A percentile compares a stretch with the other conserved stretches of the same genome.
Evolutionary conservation across 2,797 vertebrate species (phyloP).

Genomic region (Sebastes aleutianus): DNA sequence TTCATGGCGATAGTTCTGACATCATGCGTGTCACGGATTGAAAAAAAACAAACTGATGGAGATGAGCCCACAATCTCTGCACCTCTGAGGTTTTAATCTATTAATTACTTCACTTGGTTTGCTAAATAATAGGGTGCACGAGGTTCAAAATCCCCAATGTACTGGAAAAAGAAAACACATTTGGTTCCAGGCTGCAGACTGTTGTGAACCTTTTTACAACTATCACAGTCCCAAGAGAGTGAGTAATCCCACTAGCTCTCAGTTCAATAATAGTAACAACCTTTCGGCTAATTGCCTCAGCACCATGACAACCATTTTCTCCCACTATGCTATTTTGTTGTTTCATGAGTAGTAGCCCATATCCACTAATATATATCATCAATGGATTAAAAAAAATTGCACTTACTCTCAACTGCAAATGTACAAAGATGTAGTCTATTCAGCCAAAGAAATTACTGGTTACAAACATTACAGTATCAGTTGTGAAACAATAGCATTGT

Average conservation of each 20-base stretch:
- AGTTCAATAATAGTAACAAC: constrained; percentile 36
- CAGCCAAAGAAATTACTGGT: not conserved
- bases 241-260: constrained; percentile 25
- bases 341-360: not conserved
- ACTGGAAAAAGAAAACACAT: not conserved
- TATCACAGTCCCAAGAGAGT: constrained; percentile 21
- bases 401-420: not conserved
- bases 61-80: not conserved
- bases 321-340: not conserved
- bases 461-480: not conserved
- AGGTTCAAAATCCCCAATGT: constrained; percentile 4
- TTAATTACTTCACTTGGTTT: constrained; percentile 21
- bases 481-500: not conserved
- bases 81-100: not conserved
- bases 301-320: constrained; percentile 42
- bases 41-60: not conserved
- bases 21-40: not conserved
- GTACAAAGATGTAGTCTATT: not conserved
- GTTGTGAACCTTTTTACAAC: constrained; percentile 36
- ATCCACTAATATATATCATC: not conserved
- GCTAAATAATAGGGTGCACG: constrained; percentile 8
- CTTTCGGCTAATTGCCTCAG: constrained; percentile 59
- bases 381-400: not conserved
- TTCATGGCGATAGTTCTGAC: not conserved
- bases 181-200: constrained; percentile 20